Base-by-base conservation (phyloP, 2,797 vertebrate genomes). In the Nyctibius grandis region DNA sequence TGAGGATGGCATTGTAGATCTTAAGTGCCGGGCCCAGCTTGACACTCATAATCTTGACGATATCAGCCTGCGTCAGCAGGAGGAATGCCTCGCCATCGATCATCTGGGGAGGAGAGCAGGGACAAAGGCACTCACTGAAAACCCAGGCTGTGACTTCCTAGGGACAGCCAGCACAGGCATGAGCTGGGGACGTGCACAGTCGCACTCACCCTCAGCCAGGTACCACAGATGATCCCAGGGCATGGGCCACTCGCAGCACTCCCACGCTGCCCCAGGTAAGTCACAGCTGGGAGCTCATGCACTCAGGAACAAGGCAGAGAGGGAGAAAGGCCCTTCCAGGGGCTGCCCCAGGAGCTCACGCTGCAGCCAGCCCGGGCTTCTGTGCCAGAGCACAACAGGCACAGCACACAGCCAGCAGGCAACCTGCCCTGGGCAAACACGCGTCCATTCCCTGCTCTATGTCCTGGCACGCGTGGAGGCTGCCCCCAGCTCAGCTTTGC, bases 41-140 rank as follows among this genome's bases (percentile, higher is more conserved):
- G 97, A 99, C 99, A 89, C 98, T 99, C 99, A 99, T 99, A 96
- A 99, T 99, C 98, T 99, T 99, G 98, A 99, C 99, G 77, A 99
- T 99, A 98, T 99, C 99, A 23, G 98, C 98, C 98, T 99, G 99
- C 5, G 99, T 99, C 97, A 99, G 98, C 97, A 99, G 98, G 95
- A 99, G 98, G 97, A 99, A 99, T 6, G 99, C 99, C 95, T 99
- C 99, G 6, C 99, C 99, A 42, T 99, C 99, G 45, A 99, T 99
- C 99, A 99, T 99, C 99, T 99, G 86, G 16, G 68, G 63, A 77
- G 65, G 42, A 96, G 47, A 93, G 74, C 61, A 82, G 80, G 68
- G 69, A 91, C 85, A 94, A 64, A 91, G 82, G 69, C 65, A 75
- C 69, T 91, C 85, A 85, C 26, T 5, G 4, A 68, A 70, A 61